phyloP scores from a whole-genome alignment of 2,797 vertebrate genomes.

The Sebastolobus alascanus region DNA sequence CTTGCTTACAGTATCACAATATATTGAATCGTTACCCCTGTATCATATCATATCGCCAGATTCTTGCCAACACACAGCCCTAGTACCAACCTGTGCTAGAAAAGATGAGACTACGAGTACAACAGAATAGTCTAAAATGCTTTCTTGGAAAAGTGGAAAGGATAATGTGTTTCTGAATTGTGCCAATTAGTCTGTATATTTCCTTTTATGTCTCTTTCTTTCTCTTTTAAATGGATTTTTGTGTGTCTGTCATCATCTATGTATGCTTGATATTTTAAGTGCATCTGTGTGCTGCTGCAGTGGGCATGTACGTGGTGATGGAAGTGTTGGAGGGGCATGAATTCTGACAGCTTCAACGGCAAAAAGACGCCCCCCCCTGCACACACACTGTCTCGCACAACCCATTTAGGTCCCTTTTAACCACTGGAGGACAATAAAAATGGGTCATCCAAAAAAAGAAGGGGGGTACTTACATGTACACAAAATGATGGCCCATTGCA shows the following conservation, averaged over 20 bases:
- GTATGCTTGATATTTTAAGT: not conserved
- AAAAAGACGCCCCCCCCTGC: constrained; percentile 27
- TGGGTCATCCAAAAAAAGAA: constrained; percentile 39
- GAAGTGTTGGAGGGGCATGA: constrained; percentile 7
- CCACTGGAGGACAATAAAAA: constrained; percentile 60
- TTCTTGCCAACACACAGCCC: no score
- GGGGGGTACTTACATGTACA: constrained; percentile 10
- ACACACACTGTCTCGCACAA: not conserved
- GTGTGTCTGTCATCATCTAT: not conserved
- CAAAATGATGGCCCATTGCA: constrained; percentile 55
- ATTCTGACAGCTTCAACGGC: constrained; percentile 39
- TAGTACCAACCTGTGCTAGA: not conserved
- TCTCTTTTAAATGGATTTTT: constrained; percentile 4
- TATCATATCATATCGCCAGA: no score
- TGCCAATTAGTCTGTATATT: not conserved
- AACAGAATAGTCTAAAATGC: not conserved
- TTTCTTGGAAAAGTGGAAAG: constrained; percentile 7
- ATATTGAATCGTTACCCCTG: no score
- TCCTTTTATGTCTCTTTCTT: not conserved
- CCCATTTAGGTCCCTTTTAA: constrained; percentile 48
- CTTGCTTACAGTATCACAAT: no score
- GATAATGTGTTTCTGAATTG: not conserved
- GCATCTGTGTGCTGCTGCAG: constrained; percentile 4
- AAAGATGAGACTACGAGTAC: not conserved
- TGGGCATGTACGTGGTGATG: constrained; percentile 2